Conservation (phyloP, 1,140 invertebrate species). For the Chionoecetes opilio region DNA sequence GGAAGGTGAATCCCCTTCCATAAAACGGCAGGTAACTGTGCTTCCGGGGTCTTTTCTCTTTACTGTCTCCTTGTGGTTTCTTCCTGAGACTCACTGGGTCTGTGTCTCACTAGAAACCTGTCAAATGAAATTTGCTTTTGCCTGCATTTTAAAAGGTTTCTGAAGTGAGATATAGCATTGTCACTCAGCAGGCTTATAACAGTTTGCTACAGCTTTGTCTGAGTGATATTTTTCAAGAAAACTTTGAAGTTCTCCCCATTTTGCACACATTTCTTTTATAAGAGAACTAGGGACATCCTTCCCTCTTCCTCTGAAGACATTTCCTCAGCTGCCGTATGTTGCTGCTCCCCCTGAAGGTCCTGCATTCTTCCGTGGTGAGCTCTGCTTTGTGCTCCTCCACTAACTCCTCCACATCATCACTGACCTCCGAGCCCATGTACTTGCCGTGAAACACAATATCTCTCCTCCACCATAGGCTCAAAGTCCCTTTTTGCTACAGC, state of each 20-base stretch:
- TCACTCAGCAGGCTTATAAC: constrained; percentile 56
- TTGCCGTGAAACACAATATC: not conserved
- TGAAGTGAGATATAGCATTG: constrained; percentile 49
- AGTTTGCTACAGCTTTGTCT: constrained; percentile 32
- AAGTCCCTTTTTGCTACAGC: not conserved
- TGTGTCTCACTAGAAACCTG: not conserved
- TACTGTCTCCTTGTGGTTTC: not conserved
- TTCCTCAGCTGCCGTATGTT: not conserved
- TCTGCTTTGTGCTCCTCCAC: not conserved
- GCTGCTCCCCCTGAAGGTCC: not conserved
- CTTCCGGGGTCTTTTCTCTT: constrained; percentile 32
- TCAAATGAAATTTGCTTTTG: not conserved
- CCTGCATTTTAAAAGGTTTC: constrained; percentile 65
- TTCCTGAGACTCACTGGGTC: not conserved
- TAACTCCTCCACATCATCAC: constrained; percentile 38
- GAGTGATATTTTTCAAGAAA: constrained; percentile 29
- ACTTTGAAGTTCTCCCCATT: not conserved
- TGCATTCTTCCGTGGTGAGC: not conserved
- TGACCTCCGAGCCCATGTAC: not conserved
- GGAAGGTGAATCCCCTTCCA: constrained; percentile 48
- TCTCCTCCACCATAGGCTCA: not conserved
- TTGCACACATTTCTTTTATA: not conserved
- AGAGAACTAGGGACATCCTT: not conserved
- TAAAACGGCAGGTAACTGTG: not conserved
- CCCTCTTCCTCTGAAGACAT: not conserved